phyloP scores from a whole-genome alignment of 2,797 vertebrate genomes.

The Buphagus erythrorhynchus region DNA sequence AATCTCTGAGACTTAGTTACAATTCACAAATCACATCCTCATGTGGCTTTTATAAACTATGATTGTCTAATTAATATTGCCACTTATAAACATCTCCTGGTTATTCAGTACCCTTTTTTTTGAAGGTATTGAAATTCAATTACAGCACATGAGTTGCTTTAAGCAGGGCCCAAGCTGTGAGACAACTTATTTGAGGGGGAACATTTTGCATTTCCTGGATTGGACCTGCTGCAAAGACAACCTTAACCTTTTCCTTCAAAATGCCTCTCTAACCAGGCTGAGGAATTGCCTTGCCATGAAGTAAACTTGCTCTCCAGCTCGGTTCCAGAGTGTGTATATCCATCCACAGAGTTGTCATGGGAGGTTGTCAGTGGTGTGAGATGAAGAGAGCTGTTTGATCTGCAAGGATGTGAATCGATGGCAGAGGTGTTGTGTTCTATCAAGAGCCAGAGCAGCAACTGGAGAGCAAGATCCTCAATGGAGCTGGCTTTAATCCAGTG shows the following conservation, averaged over 20 bases:
- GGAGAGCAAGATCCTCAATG: background rate
- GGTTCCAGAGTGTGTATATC: background rate
- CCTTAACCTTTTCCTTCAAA: background rate
- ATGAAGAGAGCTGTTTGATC: slow-evolving; percentile 48
- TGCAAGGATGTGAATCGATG: slow-evolving; percentile 41
- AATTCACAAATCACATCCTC: slow-evolving; percentile 64
- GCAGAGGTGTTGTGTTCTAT: background rate
- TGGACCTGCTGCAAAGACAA: background rate
- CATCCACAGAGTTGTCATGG: background rate
- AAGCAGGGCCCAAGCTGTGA: background rate
- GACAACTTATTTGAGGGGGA: background rate
- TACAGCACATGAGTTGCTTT: slow-evolving; percentile 9
- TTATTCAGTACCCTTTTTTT: slow-evolving; percentile 24
- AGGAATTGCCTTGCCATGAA: slow-evolving; percentile 8
- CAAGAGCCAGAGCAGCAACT: background rate
- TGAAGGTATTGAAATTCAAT: slow-evolving; percentile 61
- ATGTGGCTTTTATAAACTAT: slow-evolving; percentile 44
- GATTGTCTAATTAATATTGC: slow-evolving; percentile 71
- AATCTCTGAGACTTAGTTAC: slow-evolving; percentile 45
- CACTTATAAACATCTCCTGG: slow-evolving; percentile 53
- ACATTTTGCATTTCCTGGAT: background rate
- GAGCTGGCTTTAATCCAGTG: background rate
- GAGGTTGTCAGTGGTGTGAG: slow-evolving; percentile 12
- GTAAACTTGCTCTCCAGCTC: background rate
- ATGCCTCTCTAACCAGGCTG: background rate